Conservation (phyloP, 64 coral and sea anemone species). For the Anthopleura sola region DNA sequence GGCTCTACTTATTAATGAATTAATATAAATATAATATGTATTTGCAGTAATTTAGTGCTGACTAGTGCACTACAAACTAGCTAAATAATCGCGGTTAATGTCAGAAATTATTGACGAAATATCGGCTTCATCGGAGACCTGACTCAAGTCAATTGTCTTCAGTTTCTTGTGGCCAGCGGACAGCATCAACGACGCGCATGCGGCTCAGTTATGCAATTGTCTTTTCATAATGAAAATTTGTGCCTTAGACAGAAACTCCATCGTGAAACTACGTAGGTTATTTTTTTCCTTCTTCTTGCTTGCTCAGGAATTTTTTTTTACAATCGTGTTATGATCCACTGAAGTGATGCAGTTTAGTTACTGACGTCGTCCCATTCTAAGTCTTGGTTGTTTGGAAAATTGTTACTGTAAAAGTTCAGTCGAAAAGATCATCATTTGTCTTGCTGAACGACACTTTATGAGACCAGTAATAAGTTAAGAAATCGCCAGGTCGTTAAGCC, state of each 20-base stretch:
- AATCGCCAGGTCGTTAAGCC: background rate
- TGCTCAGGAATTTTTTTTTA: background rate
- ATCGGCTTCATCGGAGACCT: background rate
- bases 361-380: background rate
- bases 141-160: background rate
- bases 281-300: background rate
- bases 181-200: background rate
- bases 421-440: background rate
- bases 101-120: background rate
- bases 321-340: background rate
- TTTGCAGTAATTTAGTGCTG: background rate
- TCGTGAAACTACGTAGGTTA: background rate
- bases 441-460: background rate
- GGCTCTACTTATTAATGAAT: background rate
- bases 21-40: conserved; percentile 4
- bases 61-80: background rate
- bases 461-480: background rate
- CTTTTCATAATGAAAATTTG: background rate
- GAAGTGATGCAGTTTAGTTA: background rate
- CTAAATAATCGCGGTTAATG: conserved; percentile 2
- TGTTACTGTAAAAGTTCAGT: background rate
- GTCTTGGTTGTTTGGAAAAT: background rate
- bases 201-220: background rate
- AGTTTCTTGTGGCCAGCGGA: background rate
- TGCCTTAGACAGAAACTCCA: background rate